Conservation (phyloP, 2,113 vertebrate genomes). For the Peucedramus taeniatus region DNA sequence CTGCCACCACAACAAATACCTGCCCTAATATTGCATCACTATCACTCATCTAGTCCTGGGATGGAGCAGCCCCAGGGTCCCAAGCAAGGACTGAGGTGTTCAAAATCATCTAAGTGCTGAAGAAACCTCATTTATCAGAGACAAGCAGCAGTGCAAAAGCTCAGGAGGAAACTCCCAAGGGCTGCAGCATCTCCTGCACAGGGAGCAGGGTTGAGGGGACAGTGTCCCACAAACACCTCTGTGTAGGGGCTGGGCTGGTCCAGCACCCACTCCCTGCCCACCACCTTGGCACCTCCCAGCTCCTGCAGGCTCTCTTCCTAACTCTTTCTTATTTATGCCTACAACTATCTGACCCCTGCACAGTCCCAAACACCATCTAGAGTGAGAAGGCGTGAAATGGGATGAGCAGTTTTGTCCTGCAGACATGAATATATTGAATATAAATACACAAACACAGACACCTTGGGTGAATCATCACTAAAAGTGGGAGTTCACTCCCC, state of each 20-base stretch:
- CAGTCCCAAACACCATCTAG: neutral
- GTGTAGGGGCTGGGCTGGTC: fast-evolving
- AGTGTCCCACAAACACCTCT: neutral
- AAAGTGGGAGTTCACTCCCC: neutral
- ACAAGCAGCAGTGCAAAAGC: neutral
- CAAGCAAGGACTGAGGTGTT: neutral
- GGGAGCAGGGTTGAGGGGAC: neutral
- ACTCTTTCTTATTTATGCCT: neutral
- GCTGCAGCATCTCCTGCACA: neutral
- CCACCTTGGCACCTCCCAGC: neutral
- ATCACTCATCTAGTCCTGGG: neutral
- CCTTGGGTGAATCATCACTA: neutral
- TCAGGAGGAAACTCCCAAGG: neutral
- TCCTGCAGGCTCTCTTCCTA: neutral
- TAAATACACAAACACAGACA: neutral
- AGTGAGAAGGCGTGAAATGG: neutral
- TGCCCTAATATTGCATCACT: neutral
- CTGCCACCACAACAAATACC: neutral
- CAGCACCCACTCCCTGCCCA: neutral
- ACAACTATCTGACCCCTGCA: neutral
- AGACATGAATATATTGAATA: neutral
- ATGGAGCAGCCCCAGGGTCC: neutral
- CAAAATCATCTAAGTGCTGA: neutral
- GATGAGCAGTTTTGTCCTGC: neutral
- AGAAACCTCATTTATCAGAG: neutral